Base-by-base conservation (phyloP, 2,797 vertebrate species). In the Scyliorhinus canicula region DNA sequence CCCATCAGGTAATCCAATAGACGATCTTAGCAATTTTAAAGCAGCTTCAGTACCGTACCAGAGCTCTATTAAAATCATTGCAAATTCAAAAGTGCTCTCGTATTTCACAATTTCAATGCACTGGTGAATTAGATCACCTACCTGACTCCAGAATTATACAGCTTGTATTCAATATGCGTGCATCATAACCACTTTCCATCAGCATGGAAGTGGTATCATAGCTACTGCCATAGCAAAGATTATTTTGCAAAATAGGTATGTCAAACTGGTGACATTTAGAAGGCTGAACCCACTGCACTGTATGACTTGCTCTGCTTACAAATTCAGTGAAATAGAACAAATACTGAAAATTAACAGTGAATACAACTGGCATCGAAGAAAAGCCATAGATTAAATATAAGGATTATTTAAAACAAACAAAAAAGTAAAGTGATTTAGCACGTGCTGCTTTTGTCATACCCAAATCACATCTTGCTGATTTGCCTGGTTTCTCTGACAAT, bases 401-500 rank as follows among this genome's bases (percentile, higher is more conserved):
- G 63, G 65, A 94, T 74, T 94, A 71, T 52, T 94, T 94, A 94
- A 94, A 94, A 28, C 47, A 35, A 74, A 24, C 88, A 94, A 74
- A 74, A 94, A 21, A 74, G 67, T 94, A 74, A 93, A 93, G 52
- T 74, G 93, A 50, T 71, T 52, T 69, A 94, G 31, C 67, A 69
- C 47, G 93, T 94, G 93, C 93, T 71, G 93, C 67, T 74, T 94
- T 94, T 94, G 93, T 94, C 28, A 71, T 74, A 71, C 26, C 67
- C 65, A 31, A 94, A 71, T 93, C 65, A 93, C 93, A 93, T 93
- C 67, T 67, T 93, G 93, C 67, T 71, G 44, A 71, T 69, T 93
- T 69, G 93, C 93, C 47, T 71, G 47, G 93, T 67, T 93, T 69
- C 93, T 71, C 93, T 93, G 93, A 71, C 47, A 94, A 94, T 74